A percentile compares a stretch with the other conserved stretches of the same genome.
Conservation (phyloP, 2,113 vertebrate species). For the Elachura formosa region DNA sequence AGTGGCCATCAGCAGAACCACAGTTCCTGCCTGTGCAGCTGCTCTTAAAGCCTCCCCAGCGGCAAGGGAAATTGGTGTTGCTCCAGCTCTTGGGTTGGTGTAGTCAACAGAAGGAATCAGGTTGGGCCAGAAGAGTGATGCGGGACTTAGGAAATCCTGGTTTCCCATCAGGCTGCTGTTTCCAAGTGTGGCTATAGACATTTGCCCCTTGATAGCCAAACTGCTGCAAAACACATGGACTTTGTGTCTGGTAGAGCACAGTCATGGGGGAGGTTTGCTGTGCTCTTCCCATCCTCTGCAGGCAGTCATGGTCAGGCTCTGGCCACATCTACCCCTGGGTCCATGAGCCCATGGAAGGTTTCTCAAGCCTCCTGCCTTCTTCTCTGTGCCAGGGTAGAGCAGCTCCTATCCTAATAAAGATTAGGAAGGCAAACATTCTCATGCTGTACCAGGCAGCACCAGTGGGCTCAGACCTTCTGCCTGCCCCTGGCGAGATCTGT, state of each 20-base stretch:
- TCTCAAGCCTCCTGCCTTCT: background rate
- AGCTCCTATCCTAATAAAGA: background rate
- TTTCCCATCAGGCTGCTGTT: background rate
- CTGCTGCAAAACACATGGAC: fast-evolving
- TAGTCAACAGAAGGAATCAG: background rate
- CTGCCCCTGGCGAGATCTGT: background rate
- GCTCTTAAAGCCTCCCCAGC: background rate
- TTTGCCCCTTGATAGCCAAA: background rate
- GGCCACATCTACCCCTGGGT: background rate
- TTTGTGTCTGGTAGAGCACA: background rate
- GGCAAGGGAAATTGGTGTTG: background rate
- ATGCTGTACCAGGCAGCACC: background rate
- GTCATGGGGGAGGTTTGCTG: background rate
- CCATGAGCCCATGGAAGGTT: background rate
- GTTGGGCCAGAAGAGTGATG: background rate
- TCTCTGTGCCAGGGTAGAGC: background rate
- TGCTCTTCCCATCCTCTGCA: background rate
- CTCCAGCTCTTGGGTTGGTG: background rate
- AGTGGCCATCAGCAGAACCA: background rate
- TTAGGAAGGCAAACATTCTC: background rate
- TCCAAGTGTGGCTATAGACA: background rate
- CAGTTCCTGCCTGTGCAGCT: background rate
- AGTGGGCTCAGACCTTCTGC: background rate
- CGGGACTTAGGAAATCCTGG: background rate
- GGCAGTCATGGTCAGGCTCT: background rate